Conservation (phyloP, 2,888 invertebrate species). For the Trissolcus brochymenae region DNA sequence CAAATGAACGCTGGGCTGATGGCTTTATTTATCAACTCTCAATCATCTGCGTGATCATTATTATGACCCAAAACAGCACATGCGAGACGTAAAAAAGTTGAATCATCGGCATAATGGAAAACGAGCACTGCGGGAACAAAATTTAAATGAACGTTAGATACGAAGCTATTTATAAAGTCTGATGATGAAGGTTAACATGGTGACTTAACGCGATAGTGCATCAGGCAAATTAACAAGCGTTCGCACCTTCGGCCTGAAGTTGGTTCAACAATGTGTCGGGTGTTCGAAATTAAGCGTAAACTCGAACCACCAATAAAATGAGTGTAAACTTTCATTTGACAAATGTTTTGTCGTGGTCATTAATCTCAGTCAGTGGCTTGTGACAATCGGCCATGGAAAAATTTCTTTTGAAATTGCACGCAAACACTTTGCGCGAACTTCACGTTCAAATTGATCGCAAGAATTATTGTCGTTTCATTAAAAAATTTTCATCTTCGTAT, state of each 20-base stretch:
- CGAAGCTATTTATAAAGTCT: constrained; percentile 44
- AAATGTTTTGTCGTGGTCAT: constrained; percentile 8
- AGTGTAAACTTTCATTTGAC: constrained; percentile 10
- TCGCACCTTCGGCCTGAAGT: constrained; percentile 40
- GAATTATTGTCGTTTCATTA: too few relatives aligned
- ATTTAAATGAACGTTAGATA: constrained; percentile 35
- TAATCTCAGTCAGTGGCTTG: constrained; percentile 1
- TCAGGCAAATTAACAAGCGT: constrained; percentile 42
- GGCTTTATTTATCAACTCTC: constrained; percentile 5
- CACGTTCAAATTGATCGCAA: too few relatives aligned
- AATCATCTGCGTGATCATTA: too few relatives aligned
- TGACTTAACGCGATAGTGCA: constrained; percentile 36
- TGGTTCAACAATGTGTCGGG: constrained; percentile 18
- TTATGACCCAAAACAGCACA: neutral
- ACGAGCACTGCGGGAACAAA: constrained; percentile 11
- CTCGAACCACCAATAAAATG: constrained; percentile 11
- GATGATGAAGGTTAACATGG: constrained; percentile 30
- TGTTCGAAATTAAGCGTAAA: constrained; percentile 28
- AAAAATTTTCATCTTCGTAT: too few relatives aligned
- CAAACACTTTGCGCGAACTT: too few relatives aligned
- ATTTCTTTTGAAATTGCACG: too few relatives aligned
- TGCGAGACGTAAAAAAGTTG: constrained; percentile 2
- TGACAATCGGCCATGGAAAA: too few relatives aligned
- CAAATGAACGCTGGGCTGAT: neutral
- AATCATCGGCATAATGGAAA: constrained; percentile 26